These are phyloP conservation scores for Lamprologus ornatipinnis DNA, from an alignment of 2,113 vertebrate genomes.

Conservation along the genomic window DNA sequence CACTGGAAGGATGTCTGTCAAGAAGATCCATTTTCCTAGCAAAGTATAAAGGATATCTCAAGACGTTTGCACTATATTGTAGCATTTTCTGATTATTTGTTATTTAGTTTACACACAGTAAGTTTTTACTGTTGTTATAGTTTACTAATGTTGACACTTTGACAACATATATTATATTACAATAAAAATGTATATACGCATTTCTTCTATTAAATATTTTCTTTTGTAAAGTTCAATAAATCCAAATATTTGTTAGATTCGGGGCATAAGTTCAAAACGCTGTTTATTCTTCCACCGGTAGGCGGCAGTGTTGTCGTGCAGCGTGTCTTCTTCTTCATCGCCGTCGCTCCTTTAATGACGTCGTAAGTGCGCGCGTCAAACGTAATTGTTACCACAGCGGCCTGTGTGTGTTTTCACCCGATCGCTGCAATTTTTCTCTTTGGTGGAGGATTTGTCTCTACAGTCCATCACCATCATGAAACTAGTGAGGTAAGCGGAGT, in stretches of 20 bases:
- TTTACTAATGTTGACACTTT: background rate
- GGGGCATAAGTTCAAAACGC: background rate
- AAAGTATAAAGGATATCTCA: background rate
- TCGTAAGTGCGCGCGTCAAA: background rate
- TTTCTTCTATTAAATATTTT: background rate
- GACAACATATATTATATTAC: background rate
- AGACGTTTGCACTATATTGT: background rate
- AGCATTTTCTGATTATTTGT: background rate
- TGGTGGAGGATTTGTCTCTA: conserved; percentile 52
- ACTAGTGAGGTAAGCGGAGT: conserved; percentile 68
- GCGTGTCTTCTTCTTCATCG: accelerated
- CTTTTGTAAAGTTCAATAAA: background rate
- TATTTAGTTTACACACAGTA: background rate
- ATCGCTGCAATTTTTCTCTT: conserved; percentile 61
- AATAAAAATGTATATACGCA: background rate
- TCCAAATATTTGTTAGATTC: background rate
- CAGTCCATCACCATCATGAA: conserved; percentile 68
- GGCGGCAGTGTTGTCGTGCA: background rate
- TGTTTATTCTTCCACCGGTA: background rate
- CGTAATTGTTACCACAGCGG: conserved; percentile 27
- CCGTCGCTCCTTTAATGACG: conserved; percentile 22
- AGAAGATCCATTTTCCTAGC: background rate
- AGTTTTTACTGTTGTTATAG: background rate
- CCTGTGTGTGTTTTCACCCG: conserved; percentile 15
- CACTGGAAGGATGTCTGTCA: background rate